Base-by-base conservation (phyloP, 1,140 invertebrate genomes). In the Drosophila elegans region DNA sequence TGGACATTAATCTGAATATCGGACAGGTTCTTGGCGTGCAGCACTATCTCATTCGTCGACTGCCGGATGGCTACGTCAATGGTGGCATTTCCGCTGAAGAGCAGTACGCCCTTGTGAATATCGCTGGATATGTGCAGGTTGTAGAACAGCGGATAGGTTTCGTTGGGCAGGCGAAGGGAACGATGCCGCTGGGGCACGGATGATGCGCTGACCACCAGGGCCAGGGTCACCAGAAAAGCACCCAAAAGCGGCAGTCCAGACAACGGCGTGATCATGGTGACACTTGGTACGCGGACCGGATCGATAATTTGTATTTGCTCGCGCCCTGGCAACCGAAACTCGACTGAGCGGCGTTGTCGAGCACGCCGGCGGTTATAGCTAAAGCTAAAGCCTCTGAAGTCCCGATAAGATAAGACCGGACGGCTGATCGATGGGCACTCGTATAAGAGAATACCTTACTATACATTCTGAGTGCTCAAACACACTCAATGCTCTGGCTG, bases 41-140 rank as follows among this genome's bases (percentile, higher is more conserved):
- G 61, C 10, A 93, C 93, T 44, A 95, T 94, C 44, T 92, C 78
- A 38, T 92, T 80, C 1, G 93, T 94, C 3, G 78, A 76, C 1
- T 76, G 54, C 7, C 80, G 63, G 11, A 93, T 92, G 11, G 91
- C 54, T 21, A 95, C 81, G 53, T 93, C 91, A 45, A 96, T 96
- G 13, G 89, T 92, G 2, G 95, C 95, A 34, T 92, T 92, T 27
- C 95, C 95, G 42, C 69, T 91, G 89, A 95, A 96, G 3, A 78
- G 86, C 25, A 79, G 92, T 3, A 91, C 91, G 0, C 92, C 93
- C 34, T 92, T 88, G 55, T 93, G 92, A 11, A 96, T 93, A 67
- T 96, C 93, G 2, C 95, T 94, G 81, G 93, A 93, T 0, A 96
- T 93, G 29, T 93, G 93, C 10, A 96, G 92, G 39, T 95, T 94